phyloP scores from a whole-genome alignment of 2,113 vertebrate genomes.

The Callipepla californica region DNA sequence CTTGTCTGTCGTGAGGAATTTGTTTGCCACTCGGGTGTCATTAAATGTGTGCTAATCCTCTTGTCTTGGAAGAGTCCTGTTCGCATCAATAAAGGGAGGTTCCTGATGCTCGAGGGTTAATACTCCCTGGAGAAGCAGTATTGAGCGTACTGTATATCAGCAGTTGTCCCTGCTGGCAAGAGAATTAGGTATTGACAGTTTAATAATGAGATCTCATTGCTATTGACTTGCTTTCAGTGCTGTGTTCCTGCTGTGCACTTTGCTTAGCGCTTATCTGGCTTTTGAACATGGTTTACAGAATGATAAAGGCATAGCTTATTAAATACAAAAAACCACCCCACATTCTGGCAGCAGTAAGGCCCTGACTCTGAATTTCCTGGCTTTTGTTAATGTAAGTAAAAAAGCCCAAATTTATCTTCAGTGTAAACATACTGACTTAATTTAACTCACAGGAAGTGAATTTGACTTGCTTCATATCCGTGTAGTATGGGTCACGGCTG shows the following conservation, averaged over 20 bases:
- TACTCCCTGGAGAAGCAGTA: not conserved
- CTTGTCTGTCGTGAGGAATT: not conserved
- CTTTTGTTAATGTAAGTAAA: conserved; percentile 41
- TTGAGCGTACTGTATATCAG: conserved; percentile 35
- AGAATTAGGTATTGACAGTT: conserved; percentile 75
- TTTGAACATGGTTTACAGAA: conserved; percentile 10
- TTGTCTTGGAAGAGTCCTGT: not conserved
- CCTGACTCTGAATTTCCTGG: conserved; percentile 62
- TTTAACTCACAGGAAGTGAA: not conserved
- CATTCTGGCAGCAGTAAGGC: not conserved
- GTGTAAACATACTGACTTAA: conserved; percentile 7
- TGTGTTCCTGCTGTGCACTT: not conserved
- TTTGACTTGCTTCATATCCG: accelerated
- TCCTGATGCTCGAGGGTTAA: not conserved
- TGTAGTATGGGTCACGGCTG: not conserved
- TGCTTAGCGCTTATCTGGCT: conserved; percentile 23
- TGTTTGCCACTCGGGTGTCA: not conserved
- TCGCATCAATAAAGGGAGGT: not conserved
- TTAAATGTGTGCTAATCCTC: not conserved
- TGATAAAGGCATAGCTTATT: conserved; percentile 7
- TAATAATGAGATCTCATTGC: conserved; percentile 71
- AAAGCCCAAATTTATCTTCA: conserved; percentile 35
- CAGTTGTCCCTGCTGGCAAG: not conserved
- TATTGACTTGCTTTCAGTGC: not conserved
- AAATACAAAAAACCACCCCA: not conserved